These are phyloP conservation scores for Solenopsis invicta DNA, from an alignment of 1,140 invertebrate genomes.

Conservation along the genomic window DNA sequence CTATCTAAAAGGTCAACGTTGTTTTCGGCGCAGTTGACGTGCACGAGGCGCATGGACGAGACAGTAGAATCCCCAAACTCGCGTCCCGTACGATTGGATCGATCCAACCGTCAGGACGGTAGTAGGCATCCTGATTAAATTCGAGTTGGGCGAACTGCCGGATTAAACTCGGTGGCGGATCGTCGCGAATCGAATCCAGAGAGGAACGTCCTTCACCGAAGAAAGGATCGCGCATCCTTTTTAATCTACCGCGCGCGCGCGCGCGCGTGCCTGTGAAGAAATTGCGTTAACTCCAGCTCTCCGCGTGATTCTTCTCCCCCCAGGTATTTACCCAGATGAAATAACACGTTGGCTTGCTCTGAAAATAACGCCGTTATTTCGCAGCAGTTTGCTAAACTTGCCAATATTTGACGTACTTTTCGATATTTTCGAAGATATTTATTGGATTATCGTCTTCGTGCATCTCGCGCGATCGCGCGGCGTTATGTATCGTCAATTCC, in stretches of 20 bases:
- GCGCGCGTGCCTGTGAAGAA: slow-evolving; percentile 45
- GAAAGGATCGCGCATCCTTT: slow-evolving; percentile 28
- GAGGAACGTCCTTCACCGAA: too few relatives aligned
- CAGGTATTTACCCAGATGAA: slow-evolving; percentile 29
- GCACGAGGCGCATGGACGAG: slow-evolving; percentile 6
- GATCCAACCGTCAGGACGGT: slow-evolving; percentile 19
- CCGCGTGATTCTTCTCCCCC: not conserved
- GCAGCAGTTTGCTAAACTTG: not conserved
- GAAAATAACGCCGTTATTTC: slow-evolving; percentile 32
- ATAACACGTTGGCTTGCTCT: slow-evolving; percentile 10
- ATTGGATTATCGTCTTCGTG: not conserved
- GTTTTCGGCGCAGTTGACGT: slow-evolving; percentile 13
- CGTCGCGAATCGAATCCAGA: slow-evolving; percentile 3
- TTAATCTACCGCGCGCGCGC: slow-evolving; percentile 49
- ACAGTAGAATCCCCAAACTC: not conserved
- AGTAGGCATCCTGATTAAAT: slow-evolving; percentile 64
- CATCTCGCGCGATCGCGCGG: not conserved
- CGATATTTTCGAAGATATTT: slow-evolving; percentile 17
- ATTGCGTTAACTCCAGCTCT: slow-evolving; percentile 50
- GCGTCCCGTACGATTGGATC: slow-evolving; percentile 42
- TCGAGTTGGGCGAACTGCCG: slow-evolving; percentile 6
- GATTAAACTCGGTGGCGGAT: slow-evolving; percentile 62
- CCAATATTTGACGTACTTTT: slow-evolving; percentile 3
- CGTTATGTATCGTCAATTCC: not conserved
- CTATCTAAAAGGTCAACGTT: not conserved